Evolutionary conservation across 2,113 vertebrate species (phyloP), one percentile per base, ranked within the genome.

Genomic region (Nothobranchius furzeri): DNA sequence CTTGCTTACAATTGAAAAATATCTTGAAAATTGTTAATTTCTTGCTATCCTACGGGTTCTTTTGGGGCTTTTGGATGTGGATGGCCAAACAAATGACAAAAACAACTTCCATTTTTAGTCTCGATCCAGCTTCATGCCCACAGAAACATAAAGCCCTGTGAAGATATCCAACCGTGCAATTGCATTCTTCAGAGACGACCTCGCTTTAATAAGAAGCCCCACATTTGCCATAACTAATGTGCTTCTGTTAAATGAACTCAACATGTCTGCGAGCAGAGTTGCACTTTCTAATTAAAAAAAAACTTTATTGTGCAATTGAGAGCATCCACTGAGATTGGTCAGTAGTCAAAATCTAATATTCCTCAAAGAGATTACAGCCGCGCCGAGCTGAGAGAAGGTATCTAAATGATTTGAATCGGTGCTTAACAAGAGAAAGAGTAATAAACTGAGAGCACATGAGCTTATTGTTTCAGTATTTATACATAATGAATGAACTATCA

Each of bases 281-380:
- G 82, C 73, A 85, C 68, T 79, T 87, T 85, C 68, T 90, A 90
- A 91, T 89, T 87, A 87, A 87, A 58, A 20, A 20, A 20, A 60
- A 64, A 76, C 75, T 80, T 75, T 78, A 88, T 84, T 85, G 83
- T 79, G 58, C 82, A 69, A 75, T 68, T 71, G 73, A 85, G 73
- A 73, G 78, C 63, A 78, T 85, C 68, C 65, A 73, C 82, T 86
- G 81, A 70, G 68, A 72, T 15, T 15, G 78, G 81, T 76, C 87
- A 82, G 68, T 64, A 53, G 78, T 60, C 53, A 70, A 82, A 68
- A 88, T 83, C 65, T 85, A 69, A 87, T 85, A 87, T 82, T 79
- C 73, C 47, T 50, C 12, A 24, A 70, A 73, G 75, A 81, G 77
- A 89, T 85, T 82, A 85, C 82, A 82, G 64, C 78, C 64, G 79